phyloP scores from a whole-genome alignment of 2,888 invertebrate genomes.

The Coelopa pilipes region DNA sequence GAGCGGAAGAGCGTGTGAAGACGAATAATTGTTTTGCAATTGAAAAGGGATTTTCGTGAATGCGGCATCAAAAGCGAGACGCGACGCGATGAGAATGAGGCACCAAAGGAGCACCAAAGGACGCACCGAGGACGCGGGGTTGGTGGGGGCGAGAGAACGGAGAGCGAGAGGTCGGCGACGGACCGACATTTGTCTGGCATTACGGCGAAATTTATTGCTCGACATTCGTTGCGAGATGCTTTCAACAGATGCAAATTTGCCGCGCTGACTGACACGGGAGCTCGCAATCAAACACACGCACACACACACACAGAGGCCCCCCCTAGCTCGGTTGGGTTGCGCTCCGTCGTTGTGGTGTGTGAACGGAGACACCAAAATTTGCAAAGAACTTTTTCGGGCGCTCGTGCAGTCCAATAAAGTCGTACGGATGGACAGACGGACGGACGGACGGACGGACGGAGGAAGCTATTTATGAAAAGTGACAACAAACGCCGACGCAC shows the following conservation, averaged over 20 bases:
- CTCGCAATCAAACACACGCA: background rate
- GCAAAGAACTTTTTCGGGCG: background rate
- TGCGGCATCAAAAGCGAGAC: background rate
- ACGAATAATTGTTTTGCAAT: slow-evolving; percentile 8
- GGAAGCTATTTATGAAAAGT: slow-evolving; percentile 25
- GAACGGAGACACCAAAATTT: background rate
- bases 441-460: background rate
- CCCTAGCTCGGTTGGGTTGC: no score
- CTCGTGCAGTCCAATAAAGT: no score
- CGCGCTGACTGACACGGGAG: slow-evolving; percentile 12
- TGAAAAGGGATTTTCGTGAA: slow-evolving; percentile 7
- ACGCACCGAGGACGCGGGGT: background rate
- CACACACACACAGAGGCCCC: slow-evolving; percentile 4
- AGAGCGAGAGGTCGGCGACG: background rate
- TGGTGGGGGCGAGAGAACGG: background rate
- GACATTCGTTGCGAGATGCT: slow-evolving; percentile 19
- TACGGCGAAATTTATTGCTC: slow-evolving; percentile 20
- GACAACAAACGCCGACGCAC: slow-evolving; percentile 5
- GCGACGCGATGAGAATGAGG: background rate
- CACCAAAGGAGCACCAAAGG: no score
- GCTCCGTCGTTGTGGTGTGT: slow-evolving; percentile 1
- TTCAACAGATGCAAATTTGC: slow-evolving; percentile 25
- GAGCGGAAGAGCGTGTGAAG: background rate
- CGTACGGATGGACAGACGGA: no score
- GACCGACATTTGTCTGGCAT: slow-evolving; percentile 7